Evolutionary conservation across 2,797 vertebrate species (phyloP), one percentile per base, ranked within the genome.

Genomic region (Brotula barbata): DNA sequence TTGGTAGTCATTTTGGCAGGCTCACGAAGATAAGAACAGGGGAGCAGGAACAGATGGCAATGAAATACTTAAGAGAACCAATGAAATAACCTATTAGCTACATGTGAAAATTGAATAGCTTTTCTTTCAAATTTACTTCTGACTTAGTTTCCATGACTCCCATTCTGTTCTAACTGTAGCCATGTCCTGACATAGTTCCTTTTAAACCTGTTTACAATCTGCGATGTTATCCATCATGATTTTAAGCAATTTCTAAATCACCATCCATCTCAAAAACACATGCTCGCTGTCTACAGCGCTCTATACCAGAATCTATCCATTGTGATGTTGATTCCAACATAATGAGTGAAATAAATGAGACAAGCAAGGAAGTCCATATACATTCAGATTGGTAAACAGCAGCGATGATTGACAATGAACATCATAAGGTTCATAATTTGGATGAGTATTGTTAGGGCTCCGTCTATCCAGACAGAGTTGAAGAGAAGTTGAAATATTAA

Each of bases 391-490:
- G 23, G 46, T 49, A 34, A 33, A 47, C 12, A 49, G 21, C 46
- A 50, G 33, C 17, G 55, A 28, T 44, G 43, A 6, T 33, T 33
- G n/a, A 1, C 1, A 43, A 13, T 47, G 28, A 58, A 20, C 58
- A 63, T 62, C 33, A 37, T 19, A 7, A 13, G 33, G 17, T 55
- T 50, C 15, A 52, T 37, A 44, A 10, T 15, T 54, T 21, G 34
- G 57, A 17, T 68, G 68, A 71, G 20, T 53, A 34, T 21, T 28
- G 43, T 66, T 57, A 34, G 31, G 25, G 13, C 20, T 64, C 20
- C 56, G 16, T 22, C 20, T 21, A 11, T 28, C 14, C 1, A 15
- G 1, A 36, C 19, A 37, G 45, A 16, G 44, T 39, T 62, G 33
- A 55, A 51, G 40, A 36, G n/a, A n/a, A n/a, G n/a, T n/a, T n/a